These are phyloP conservation scores for Lochmaea crataegi DNA, from an alignment of 2,888 invertebrate genomes.

Conservation along the genomic window DNA sequence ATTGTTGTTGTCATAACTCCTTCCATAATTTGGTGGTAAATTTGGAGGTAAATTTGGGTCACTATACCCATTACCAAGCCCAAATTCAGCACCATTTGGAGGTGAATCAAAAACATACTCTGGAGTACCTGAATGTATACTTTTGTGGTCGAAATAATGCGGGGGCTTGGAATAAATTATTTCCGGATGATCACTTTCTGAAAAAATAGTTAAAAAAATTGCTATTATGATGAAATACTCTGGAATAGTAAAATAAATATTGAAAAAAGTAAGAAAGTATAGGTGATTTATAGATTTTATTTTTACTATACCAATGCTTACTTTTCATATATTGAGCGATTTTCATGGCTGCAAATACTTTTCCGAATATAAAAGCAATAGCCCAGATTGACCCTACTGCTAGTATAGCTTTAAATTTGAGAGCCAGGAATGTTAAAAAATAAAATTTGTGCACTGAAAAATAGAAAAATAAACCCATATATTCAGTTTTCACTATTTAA, in stretches of 20 bases:
- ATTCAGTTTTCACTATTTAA: too few species aligned
- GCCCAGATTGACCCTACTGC: slow-evolving; percentile 58
- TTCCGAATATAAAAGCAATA: slow-evolving; percentile 57
- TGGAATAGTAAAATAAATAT: neutral
- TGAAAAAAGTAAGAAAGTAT: too few species aligned
- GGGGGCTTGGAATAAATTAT: slow-evolving; percentile 18
- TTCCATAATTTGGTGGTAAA: slow-evolving; percentile 9
- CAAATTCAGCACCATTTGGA: neutral
- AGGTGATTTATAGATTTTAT: neutral
- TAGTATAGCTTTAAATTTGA: slow-evolving; percentile 60
- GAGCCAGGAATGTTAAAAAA: slow-evolving; percentile 58
- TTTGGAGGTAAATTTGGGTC: slow-evolving; percentile 1
- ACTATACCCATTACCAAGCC: neutral
- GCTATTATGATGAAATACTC: neutral
- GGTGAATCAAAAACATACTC: slow-evolving; percentile 4
- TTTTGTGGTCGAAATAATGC: slow-evolving; percentile 24
- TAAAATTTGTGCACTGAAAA: slow-evolving; percentile 55
- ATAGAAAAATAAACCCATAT: neutral
- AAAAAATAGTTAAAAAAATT: neutral
- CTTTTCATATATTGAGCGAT: slow-evolving; percentile 54
- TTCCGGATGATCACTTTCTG: slow-evolving; percentile 1
- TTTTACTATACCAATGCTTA: slow-evolving; percentile 38
- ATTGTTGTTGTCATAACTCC: neutral
- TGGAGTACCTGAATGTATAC: slow-evolving; percentile 14
- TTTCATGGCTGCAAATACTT: slow-evolving; percentile 59